Evolutionary conservation across 2,113 vertebrate genomes (phyloP), one percentile per base, ranked within the genome.

Genomic region (Cololabis saira): DNA sequence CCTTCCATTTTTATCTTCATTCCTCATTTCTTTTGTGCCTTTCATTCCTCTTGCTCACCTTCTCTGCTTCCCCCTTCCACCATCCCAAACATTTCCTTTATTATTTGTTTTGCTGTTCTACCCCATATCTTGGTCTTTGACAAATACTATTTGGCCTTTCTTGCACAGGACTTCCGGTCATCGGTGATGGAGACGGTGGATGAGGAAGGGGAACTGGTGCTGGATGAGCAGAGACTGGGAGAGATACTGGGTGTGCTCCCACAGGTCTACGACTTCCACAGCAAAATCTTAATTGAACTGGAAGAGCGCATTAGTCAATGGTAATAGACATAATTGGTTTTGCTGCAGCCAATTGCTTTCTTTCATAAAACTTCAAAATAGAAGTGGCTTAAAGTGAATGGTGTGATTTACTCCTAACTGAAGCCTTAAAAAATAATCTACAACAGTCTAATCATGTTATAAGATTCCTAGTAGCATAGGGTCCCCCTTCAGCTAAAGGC

Each of bases 261-360:
- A 6, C 92, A 95, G 82, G 94, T 96, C 73, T 93, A 90, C 67
- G 78, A 89, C 58, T 91, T 99, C 21, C 97, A 99, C 84, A 95
- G 89, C 82, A 93, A 93, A 74, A 93, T 98, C 75, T 86, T 97
- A 48, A 76, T 80, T 22, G 95, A 96, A 71, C 89, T 99, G 87
- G 94, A 95, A 67, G 90, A 94, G 17, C 94, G 93, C 74, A 88
- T 98, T 53, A 80, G 82, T 48, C 92, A 95, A 70, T 98, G 97
- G 98, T 96, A 91, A 90, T 90, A 44, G 18, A 14, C 40, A 16
- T 0, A 1, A 13, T 6, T 43, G 22, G 15, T 5, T 51, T 41
- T n/a, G 21, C 18, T 18, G 3, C 21, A 5, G 41, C 17, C 3
- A 48, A 16, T 30, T 44, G n/a, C 43, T 21, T n/a, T n/a, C n/a